Evolutionary conservation across 2,888 invertebrate species (phyloP).

Genomic region (Lepidonotus clava): DNA sequence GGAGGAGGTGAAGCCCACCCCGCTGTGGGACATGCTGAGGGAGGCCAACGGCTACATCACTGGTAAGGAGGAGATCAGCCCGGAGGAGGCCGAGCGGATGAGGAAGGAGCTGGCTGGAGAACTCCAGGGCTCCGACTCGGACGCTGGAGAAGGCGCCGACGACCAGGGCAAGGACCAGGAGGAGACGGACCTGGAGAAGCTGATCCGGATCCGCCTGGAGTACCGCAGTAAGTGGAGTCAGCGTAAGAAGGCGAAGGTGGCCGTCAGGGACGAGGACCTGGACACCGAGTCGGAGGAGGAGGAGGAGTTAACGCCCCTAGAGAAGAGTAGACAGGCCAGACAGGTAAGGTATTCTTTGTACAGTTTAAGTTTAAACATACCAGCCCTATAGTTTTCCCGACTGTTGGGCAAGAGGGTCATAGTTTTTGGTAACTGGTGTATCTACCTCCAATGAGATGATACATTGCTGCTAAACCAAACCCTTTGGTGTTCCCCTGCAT

Average conservation of each 20-base stretch:
- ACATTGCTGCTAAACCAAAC: too few species aligned
- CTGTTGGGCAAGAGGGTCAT: too few species aligned
- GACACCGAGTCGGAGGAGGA: neutral
- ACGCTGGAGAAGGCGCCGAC: neutral
- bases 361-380: too few species aligned
- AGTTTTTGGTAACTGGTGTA: too few species aligned
- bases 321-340: neutral
- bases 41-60: neutral
- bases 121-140: neutral
- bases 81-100: neutral
- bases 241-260: neutral
- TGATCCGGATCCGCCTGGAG: neutral
- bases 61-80: neutral
- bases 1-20: neutral
- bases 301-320: neutral
- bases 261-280: neutral
- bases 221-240: neutral
- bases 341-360: too few species aligned
- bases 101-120: neutral
- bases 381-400: too few species aligned
- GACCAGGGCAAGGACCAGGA: neutral
- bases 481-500: too few species aligned
- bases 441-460: too few species aligned
- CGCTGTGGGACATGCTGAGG: slow-evolving; percentile 32
- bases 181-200: neutral